These are phyloP conservation scores for Urocynchramus pylzowi DNA, from an alignment of 2,113 vertebrate species.

Conservation along the genomic window DNA sequence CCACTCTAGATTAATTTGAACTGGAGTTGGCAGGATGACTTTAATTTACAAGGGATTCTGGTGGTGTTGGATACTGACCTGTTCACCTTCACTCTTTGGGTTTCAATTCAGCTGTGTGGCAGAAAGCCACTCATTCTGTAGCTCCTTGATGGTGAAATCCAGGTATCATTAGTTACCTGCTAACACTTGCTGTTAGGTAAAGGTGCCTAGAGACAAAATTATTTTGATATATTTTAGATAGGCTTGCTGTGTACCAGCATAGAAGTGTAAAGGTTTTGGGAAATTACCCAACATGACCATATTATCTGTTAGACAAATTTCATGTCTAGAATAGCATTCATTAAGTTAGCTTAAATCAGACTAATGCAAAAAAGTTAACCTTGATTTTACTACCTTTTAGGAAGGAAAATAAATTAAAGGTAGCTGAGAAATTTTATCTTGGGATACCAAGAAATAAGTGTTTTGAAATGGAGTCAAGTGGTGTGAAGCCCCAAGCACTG, in stretches of 20 bases:
- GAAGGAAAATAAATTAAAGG: neutral
- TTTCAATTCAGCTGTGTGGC: neutral
- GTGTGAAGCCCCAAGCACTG: neutral
- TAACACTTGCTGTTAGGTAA: neutral
- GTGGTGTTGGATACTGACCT: neutral
- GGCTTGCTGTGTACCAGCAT: fast-evolving
- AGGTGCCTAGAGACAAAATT: neutral
- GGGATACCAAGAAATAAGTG: neutral
- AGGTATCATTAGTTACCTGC: neutral
- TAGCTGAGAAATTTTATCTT: neutral
- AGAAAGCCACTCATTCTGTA: neutral
- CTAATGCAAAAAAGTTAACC: neutral
- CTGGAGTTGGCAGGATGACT: neutral
- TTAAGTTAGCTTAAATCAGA: neutral
- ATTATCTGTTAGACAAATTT: neutral
- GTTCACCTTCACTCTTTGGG: neutral
- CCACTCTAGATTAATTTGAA: neutral
- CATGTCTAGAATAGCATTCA: neutral
- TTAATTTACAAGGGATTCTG: neutral
- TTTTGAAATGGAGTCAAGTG: fast-evolving
- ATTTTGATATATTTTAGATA: neutral
- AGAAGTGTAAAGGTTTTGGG: neutral
- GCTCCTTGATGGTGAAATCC: neutral
- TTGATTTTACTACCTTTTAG: neutral
- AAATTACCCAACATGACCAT: neutral